These are phyloP conservation scores for Epinephelus malabaricus DNA, from an alignment of 2,797 vertebrate genomes.

Conservation along the genomic window DNA sequence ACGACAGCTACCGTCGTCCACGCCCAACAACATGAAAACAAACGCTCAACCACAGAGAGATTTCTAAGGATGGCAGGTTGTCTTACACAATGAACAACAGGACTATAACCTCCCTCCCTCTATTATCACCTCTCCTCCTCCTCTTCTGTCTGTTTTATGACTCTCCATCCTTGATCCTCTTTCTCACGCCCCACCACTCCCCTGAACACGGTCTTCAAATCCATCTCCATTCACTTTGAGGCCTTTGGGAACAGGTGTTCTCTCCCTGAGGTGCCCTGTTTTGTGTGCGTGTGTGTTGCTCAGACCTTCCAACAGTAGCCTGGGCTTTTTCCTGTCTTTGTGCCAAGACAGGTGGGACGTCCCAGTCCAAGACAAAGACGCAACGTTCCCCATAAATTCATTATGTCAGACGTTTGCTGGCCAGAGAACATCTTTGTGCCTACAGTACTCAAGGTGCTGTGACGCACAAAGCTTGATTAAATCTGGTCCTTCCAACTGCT, in stretches of 20 bases:
- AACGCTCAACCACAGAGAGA: background rate
- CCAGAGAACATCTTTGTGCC: background rate
- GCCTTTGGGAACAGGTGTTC: conserved; percentile 61
- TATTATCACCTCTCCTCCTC: conserved; percentile 30
- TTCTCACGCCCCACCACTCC: conserved; percentile 50
- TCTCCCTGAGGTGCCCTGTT: conserved; percentile 22
- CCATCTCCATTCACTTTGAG: conserved; percentile 29
- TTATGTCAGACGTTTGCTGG: background rate
- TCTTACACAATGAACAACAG: conserved; percentile 37
- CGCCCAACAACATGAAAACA: conserved; percentile 18
- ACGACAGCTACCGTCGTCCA: background rate
- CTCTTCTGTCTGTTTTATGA: conserved; percentile 45
- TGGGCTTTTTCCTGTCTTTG: conserved; percentile 24
- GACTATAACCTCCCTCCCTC: conserved; percentile 26
- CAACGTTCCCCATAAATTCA: conserved; percentile 11
- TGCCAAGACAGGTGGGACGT: conserved; percentile 33
- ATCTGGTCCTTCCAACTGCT: background rate
- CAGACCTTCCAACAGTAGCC: background rate
- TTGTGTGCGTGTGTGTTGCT: conserved; percentile 2
- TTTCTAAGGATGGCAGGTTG: conserved; percentile 8
- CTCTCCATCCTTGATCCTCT: conserved; percentile 18
- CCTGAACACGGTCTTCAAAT: background rate
- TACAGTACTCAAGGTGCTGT: background rate
- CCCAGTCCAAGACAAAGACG: conserved; percentile 12
- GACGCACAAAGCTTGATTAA: background rate